Evolutionary conservation across 1,140 invertebrate species (phyloP), one percentile per base, ranked within the genome.

Genomic region (Cherax quadricarinatus): DNA sequence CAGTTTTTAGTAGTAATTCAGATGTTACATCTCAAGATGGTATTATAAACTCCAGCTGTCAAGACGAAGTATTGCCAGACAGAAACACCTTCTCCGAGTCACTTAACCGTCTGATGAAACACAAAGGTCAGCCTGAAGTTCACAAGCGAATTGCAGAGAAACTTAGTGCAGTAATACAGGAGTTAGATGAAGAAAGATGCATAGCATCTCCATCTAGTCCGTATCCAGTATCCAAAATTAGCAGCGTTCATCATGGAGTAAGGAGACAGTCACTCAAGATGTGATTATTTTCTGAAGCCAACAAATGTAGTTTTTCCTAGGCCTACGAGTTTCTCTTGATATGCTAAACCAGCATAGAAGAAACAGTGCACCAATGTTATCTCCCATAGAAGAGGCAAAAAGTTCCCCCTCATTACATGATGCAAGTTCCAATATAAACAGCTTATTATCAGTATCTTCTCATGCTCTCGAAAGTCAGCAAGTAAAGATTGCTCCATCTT

Each of bases 111-210:
- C 48, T 88, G 24, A 57, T 62, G 12, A 82, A 81, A 60, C 88
- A 88, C 81, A 92, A 75, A 78, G 86, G 53, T 24, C 53, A 41
- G 48, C 86, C 86, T n/a, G 91, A 88, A 66, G 81, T 92, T 62
- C 86, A 84, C 49, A 88, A 84, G n/a, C 78, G 91, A 48, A 60
- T 92, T 92, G 91, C 91, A 84, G 91, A 92, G 24, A 92, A 92
- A 73, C 81, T 92, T 18, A 83, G 30, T 75, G 79, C 79, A n/a
- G 81, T 92, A 2, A 84, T 92, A 30, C 48, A 66, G 10, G 91
- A 92, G 82, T 57, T 92, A 60, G 91, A 41, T 41, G 30, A 88
- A 49, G 91, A 92, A 66, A 92, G 88, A 49, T 30, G 41, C 21
- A 79, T 81, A n/a, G 57, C 24, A 18, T 14, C 48, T 41, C 53